phyloP scores from a whole-genome alignment of 1,140 invertebrate species.

The Oscheius sp. region DNA sequence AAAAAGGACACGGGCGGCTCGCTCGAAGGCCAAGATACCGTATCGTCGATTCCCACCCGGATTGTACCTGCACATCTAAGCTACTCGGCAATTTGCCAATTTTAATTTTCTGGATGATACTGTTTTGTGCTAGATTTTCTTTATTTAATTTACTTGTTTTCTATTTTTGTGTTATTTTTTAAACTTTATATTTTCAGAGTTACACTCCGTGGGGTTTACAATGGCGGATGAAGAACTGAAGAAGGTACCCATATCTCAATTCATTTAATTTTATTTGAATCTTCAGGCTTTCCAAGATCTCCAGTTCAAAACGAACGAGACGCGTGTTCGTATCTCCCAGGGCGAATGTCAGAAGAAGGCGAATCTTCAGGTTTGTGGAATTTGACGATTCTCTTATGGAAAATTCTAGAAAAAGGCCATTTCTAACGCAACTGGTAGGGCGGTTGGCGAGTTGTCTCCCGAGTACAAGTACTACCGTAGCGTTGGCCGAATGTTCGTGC shows the following conservation, averaged over 20 bases:
- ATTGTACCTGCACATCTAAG: too few species aligned
- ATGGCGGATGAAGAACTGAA: conserved; percentile 15
- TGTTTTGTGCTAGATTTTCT: not conserved
- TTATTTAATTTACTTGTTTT: not conserved
- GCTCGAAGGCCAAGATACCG: too few species aligned
- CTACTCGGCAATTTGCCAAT: not conserved
- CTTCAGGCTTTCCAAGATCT: conserved; percentile 28
- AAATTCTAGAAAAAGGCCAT: conserved; percentile 28
- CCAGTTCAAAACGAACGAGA: conserved; percentile 33
- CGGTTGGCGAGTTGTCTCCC: not conserved
- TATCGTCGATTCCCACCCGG: too few species aligned
- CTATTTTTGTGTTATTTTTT: not conserved
- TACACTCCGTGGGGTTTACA: not conserved
- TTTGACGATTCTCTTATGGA: not conserved
- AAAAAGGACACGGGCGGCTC: too few species aligned
- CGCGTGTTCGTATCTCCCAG: conserved; percentile 15
- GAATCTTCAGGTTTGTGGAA: conserved; percentile 14
- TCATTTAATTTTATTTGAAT: not conserved
- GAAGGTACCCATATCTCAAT: conserved; percentile 3
- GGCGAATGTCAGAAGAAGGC: conserved; percentile 18
- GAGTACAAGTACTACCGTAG: conserved; percentile 19
- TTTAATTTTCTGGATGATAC: not conserved
- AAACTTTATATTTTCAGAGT: too few species aligned
- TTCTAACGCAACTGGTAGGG: conserved; percentile 16
- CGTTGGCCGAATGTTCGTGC: conserved; percentile 32